Percentiles rank a stretch among this genome's conserved stretches.
Conservation (phyloP, 2,888 invertebrate genomes). For the Drosophila lacicola region DNA sequence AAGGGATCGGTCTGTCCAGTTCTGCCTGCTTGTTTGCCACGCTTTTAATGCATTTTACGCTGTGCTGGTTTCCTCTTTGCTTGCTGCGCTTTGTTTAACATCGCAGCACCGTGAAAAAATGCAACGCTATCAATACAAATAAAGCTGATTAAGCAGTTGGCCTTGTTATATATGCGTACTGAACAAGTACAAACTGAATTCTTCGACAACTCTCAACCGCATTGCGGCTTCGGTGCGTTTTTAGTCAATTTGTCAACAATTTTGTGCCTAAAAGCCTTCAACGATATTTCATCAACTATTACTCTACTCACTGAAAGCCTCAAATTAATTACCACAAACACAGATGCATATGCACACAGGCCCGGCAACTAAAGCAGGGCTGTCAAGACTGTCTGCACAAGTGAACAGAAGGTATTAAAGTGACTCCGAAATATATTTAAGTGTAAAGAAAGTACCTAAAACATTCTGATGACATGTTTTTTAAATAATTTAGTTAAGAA, state of each 20-base stretch:
- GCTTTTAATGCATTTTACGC: constrained; percentile 79
- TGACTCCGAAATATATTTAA: not conserved
- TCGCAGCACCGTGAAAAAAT: constrained; percentile 52
- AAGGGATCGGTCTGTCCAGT: constrained; percentile 10
- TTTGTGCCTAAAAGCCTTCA: constrained; percentile 44
- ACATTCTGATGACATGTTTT: not conserved
- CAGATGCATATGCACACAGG: constrained; percentile 14
- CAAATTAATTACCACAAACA: constrained; percentile 60
- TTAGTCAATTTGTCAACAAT: constrained; percentile 50
- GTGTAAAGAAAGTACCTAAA: not conserved
- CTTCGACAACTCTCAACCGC: constrained; percentile 36
- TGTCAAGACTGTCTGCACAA: not conserved
- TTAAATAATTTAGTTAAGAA: no score
- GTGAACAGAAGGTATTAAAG: not conserved
- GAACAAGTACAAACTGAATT: constrained; percentile 2
- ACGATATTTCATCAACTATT: constrained; percentile 44
- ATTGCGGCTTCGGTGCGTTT: constrained; percentile 26
- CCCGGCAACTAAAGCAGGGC: not conserved
- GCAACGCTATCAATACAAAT: constrained; percentile 75
- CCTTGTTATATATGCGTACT: constrained; percentile 10
- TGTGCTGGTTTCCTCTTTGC: constrained; percentile 50
- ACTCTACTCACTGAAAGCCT: constrained; percentile 49
- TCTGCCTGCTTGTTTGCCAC: constrained; percentile 62
- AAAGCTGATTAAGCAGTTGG: constrained; percentile 73
- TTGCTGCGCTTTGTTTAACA: constrained; percentile 49